Base-by-base conservation (phyloP, 2,797 vertebrate genomes). In the Malurus splendens region DNA sequence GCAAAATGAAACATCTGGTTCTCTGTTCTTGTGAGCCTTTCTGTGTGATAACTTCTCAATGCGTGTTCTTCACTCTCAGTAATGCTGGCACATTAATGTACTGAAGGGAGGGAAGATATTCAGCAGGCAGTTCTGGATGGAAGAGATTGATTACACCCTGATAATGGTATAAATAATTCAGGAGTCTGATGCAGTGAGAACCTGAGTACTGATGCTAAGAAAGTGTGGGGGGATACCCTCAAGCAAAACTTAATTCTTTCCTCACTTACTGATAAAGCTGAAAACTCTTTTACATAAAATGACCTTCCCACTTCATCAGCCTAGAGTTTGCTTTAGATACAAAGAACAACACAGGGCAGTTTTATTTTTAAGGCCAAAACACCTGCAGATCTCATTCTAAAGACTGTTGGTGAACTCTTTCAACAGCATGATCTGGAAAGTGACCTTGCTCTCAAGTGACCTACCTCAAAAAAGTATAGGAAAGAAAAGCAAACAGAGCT, bases 51-150 rank as follows among this genome's bases (percentile, higher is more conserved):
- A 12, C 22, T 65, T 81, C 36, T 50, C 30, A 12, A 16, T 30
- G 32, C 28, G n/a, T 0, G 0, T 39, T 71, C 14, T 66, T 41
- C 5, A 3, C 28, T 39, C 59, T 54, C 5, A 7, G 18, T 72
- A 50, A 41, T 33, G 6, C 8, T 39, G 32, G 25, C 18, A 32
- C 16, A 56, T 25, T 44, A 56, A 61, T 28, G 20, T 81, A 54
- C 41, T 45, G 47, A 70, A 39, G 18, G 27, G 17, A 57, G 7
- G 19, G 15, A 75, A 59, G 24, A 32, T 2, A 88, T 41, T 22
- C 25, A 79, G 30, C 14, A 60, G 18, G 16, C 2, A 2, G 6
- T 57, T 85, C 55, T 48, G 30, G 33, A 82, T 17, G 14, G 14
- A 50, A 57, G 33, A 65, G 14, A 20, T 11, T 67, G 55, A 71